Percentiles rank a stretch among this genome's conserved stretches.
These are phyloP conservation scores for Lates japonicus DNA, from an alignment of 2,797 vertebrate genomes.

Conservation along the genomic window DNA sequence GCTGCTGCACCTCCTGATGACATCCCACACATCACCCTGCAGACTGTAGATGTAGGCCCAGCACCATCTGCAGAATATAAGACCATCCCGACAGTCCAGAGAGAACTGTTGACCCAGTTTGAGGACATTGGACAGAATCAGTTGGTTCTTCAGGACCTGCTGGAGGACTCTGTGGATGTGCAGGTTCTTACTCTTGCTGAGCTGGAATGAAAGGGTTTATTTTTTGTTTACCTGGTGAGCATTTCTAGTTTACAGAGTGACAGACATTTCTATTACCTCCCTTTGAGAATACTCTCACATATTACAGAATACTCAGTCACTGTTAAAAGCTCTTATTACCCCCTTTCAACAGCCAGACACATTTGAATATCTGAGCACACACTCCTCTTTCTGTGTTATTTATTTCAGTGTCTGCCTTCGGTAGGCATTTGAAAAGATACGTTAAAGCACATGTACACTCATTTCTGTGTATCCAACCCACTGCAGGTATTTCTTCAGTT, in stretches of 20 bases:
- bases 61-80: slow-evolving; percentile 41
- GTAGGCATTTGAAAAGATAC: background rate
- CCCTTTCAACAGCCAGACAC: background rate
- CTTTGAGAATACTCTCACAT: too few species aligned
- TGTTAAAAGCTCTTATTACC: background rate
- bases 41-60: background rate
- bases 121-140: slow-evolving; percentile 78
- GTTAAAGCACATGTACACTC: background rate
- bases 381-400: slow-evolving; percentile 2
- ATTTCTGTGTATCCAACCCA: background rate
- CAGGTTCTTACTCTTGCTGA: background rate
- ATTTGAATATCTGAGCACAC: background rate
- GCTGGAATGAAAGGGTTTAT: background rate
- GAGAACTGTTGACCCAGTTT: slow-evolving; percentile 76
- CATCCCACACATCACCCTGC: slow-evolving; percentile 62
- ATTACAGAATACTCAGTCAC: too few species aligned
- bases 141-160: slow-evolving; percentile 65
- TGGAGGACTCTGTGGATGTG: slow-evolving; percentile 6
- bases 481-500: background rate
- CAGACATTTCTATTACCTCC: too few species aligned
- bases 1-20: background rate
- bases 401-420: background rate
- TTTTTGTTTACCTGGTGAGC: too few species aligned
- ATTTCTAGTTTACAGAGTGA: too few species aligned
- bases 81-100: slow-evolving; percentile 52